Percentiles rank a stretch among this genome's conserved stretches.
phyloP scores from a whole-genome alignment of 2,888 invertebrate species.

The Aphodius sticticus region DNA sequence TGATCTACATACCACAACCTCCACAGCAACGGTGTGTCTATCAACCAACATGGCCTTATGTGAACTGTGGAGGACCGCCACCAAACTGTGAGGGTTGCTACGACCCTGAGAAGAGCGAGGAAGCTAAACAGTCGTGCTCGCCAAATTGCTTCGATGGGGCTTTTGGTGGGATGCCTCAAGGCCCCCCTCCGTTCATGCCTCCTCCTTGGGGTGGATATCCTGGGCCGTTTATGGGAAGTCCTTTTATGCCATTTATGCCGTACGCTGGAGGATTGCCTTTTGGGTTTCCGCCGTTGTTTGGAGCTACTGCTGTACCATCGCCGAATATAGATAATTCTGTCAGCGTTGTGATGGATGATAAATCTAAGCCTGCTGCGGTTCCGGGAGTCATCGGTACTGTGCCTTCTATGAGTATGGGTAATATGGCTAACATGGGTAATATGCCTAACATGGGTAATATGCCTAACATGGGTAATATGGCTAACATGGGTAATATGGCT shows the following conservation, averaged over 20 bases:
- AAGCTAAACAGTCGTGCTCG: conserved; percentile 41
- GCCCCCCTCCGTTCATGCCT: neutral
- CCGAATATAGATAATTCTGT: neutral
- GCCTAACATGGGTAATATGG: neutral
- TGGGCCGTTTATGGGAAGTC: conserved; percentile 7
- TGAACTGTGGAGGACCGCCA: conserved; percentile 48
- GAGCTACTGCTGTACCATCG: neutral
- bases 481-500: neutral
- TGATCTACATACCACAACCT: conserved; percentile 54
- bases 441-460: neutral
- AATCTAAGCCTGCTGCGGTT: neutral
- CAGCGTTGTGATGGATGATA: neutral
- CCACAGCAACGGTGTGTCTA: conserved; percentile 55
- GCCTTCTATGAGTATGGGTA: neutral
- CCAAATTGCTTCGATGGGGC: conserved; percentile 55
- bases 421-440: neutral
- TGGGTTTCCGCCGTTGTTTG: neutral
- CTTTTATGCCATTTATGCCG: neutral
- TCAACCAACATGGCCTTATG: conserved; percentile 56
- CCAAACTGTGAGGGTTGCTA: conserved; percentile 56
- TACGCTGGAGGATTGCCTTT: neutral
- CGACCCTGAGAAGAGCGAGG: conserved; percentile 42
- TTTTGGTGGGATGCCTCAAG: conserved; percentile 28
- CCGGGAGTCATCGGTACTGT: neutral
- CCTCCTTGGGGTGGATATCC: neutral